Percentiles rank a stretch among this genome's conserved stretches.
Conservation (phyloP, 2,888 invertebrate genomes). For the Cerastis leucographa region DNA sequence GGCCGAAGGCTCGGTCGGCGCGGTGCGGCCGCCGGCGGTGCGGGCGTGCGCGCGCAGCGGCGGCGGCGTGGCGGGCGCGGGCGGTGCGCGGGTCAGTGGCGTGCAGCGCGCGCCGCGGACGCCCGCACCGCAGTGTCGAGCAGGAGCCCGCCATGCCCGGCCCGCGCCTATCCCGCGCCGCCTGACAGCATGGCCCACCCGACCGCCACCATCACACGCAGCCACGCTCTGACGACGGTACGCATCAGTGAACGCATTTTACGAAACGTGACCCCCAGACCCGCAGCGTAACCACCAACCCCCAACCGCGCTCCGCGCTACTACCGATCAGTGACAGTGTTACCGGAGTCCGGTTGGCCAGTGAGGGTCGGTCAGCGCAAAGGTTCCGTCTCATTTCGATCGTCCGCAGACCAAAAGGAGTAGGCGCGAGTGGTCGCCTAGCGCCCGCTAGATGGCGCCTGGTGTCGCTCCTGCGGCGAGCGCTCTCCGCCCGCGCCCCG, state of each 20-base stretch:
- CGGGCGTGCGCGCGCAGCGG: conserved; percentile 82
- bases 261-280: conserved; percentile 59
- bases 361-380: conserved; percentile 82
- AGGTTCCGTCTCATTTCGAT: conserved; percentile 88
- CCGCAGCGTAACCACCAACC: conserved; percentile 63
- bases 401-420: conserved; percentile 88
- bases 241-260: conserved; percentile 75
- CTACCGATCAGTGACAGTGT: conserved; percentile 85
- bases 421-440: conserved; percentile 87
- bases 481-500: conserved; percentile 87
- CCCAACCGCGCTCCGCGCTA: conserved; percentile 68
- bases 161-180: conserved; percentile 90
- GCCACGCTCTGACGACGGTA: conserved; percentile 91
- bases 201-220: conserved; percentile 90
- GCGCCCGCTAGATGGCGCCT: conserved; percentile 89
- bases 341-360: conserved; percentile 74
- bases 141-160: conserved; percentile 90
- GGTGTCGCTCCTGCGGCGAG: conserved; percentile 90
- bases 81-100: conserved; percentile 88
- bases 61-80: conserved; percentile 79
- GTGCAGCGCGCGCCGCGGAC: conserved; percentile 90
- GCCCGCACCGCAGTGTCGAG: conserved; percentile 90
- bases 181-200: conserved; percentile 90
- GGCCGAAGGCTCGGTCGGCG: conserved; percentile 73
- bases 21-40: conserved; percentile 78